Conservation (phyloP, 1,140 invertebrate genomes). For the Eumaeus atala region DNA sequence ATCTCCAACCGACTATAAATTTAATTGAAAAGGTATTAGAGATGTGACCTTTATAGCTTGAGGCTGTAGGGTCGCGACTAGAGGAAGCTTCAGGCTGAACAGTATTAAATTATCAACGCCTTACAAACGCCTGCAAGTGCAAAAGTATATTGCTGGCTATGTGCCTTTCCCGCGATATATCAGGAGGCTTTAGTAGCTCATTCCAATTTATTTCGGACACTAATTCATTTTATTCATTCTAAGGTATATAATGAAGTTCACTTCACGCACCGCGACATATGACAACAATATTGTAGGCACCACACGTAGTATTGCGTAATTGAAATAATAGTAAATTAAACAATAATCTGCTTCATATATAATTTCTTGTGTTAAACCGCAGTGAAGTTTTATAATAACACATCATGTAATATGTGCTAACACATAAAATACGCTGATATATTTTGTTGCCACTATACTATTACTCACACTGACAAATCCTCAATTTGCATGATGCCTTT, state of each 20-base stretch:
- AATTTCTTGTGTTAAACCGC: constrained; percentile 9
- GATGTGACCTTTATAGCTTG: constrained; percentile 41
- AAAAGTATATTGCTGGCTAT: constrained; percentile 41
- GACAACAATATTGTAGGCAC: constrained; percentile 19
- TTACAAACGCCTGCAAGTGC: constrained; percentile 40
- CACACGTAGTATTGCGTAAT: constrained; percentile 20
- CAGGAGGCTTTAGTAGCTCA: constrained; percentile 35
- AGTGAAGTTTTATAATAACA: constrained; percentile 5
- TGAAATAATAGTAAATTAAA: constrained; percentile 8
- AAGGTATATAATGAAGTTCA: constrained; percentile 22
- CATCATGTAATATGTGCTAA: constrained; percentile 2
- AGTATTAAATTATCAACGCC: constrained; percentile 28
- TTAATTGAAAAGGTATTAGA: constrained; percentile 92
- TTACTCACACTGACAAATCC: constrained; percentile 15
- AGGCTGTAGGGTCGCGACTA: constrained; percentile 47
- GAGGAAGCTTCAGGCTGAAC: constrained; percentile 48
- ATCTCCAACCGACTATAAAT: constrained; percentile 93
- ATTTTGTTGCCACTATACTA: constrained; percentile 12
- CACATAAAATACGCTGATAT: constrained; percentile 12
- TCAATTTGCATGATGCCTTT: constrained; percentile 24
- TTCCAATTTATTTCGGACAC: constrained; percentile 30
- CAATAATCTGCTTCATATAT: constrained; percentile 11
- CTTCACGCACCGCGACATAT: constrained; percentile 19
- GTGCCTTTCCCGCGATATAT: constrained; percentile 30
- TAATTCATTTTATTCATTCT: constrained; percentile 32